Percentiles rank a stretch among this genome's conserved stretches.
Evolutionary conservation across 2,113 vertebrate species (phyloP).

Genomic region (Seriola quinqueradiata): DNA sequence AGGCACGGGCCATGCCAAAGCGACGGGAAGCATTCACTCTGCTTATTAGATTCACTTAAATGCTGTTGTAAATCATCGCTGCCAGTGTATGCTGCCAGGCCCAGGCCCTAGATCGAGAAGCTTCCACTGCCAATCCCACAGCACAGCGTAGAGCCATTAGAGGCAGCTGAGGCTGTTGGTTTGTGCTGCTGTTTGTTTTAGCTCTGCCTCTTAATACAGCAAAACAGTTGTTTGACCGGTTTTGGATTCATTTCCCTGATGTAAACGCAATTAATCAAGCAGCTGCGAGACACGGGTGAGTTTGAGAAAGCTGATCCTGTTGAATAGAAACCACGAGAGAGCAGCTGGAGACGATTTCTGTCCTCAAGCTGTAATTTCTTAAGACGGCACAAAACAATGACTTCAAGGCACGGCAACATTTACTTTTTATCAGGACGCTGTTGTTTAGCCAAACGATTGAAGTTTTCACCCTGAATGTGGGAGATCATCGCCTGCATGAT

Average conservation of each 20-base stretch:
- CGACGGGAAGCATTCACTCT: constrained; percentile 92
- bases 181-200: constrained; percentile 73
- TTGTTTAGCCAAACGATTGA: constrained; percentile 50
- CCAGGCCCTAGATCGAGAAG: constrained; percentile 70
- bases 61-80: constrained; percentile 91
- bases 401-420: constrained; percentile 54
- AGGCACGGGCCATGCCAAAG: constrained; percentile 90
- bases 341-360: constrained; percentile 68
- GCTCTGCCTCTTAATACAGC: constrained; percentile 54
- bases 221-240: constrained; percentile 61
- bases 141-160: constrained; percentile 57
- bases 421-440: constrained; percentile 44
- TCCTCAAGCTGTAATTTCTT: constrained; percentile 58
- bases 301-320: constrained; percentile 46
- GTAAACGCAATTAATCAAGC: constrained; percentile 59
- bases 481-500: constrained; percentile 57
- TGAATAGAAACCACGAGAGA: constrained; percentile 39
- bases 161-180: constrained; percentile 66
- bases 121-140: constrained; percentile 74
- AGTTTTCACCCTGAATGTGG: constrained; percentile 39
- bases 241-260: constrained; percentile 59
- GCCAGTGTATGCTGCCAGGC: constrained; percentile 83
- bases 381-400: constrained; percentile 56
- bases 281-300: constrained; percentile 42
- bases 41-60: constrained; percentile 95